Conservation (phyloP, 2,113 vertebrate species). For the Festucalex cinctus region DNA sequence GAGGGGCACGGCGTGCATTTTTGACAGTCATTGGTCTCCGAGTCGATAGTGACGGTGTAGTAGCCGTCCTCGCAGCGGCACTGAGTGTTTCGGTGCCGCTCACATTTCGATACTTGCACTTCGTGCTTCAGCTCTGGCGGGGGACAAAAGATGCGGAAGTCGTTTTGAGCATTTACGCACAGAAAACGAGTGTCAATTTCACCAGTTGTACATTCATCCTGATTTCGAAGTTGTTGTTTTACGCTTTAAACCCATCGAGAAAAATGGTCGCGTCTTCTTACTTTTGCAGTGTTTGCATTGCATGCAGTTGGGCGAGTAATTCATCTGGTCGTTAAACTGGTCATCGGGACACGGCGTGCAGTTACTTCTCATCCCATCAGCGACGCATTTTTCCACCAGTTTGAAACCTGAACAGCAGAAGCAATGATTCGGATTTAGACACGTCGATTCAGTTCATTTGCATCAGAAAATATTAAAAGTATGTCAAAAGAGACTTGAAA, state of each 20-base stretch:
- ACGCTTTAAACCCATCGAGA: neutral
- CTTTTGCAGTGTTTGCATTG: slow-evolving; percentile 38
- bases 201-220: too few relatives aligned
- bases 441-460: too few relatives aligned
- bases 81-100: fast-evolving
- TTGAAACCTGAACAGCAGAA: slow-evolving; percentile 56
- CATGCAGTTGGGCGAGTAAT: slow-evolving; percentile 27
- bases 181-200: too few relatives aligned
- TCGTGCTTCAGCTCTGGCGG: slow-evolving; percentile 6
- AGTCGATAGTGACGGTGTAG: slow-evolving; percentile 18
- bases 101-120: neutral
- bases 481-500: too few relatives aligned
- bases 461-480: too few relatives aligned
- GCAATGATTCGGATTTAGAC: neutral
- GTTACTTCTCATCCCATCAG: neutral
- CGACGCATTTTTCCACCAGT: slow-evolving; percentile 32
- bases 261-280: slow-evolving; percentile 2
- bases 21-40: slow-evolving; percentile 9
- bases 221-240: too few relatives aligned
- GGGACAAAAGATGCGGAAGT: neutral
- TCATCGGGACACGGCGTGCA: slow-evolving; percentile 24
- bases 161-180: too few relatives aligned
- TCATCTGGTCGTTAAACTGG: slow-evolving; percentile 35
- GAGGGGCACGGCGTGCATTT: slow-evolving; percentile 27
- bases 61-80: slow-evolving; percentile 53